These are phyloP conservation scores for Catostomus latipinnis DNA, from an alignment of 2,797 vertebrate genomes.

Conservation along the genomic window DNA sequence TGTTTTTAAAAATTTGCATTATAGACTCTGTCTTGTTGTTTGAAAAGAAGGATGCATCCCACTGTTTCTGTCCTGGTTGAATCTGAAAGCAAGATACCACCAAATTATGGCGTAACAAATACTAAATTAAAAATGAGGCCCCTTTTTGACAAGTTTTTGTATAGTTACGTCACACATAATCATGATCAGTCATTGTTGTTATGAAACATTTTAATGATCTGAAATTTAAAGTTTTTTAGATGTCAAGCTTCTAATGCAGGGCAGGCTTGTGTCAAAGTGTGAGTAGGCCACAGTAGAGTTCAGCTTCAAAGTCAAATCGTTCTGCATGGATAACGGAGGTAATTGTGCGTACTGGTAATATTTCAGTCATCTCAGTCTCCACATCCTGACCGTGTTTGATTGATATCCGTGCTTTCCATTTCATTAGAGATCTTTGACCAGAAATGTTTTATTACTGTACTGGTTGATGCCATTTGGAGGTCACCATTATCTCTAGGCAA, in stretches of 20 bases:
- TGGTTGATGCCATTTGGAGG: background rate
- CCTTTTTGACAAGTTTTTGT: too few relatives aligned
- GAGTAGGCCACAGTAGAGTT: background rate
- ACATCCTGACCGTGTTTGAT: slow-evolving; percentile 25
- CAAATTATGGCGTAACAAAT: too few relatives aligned
- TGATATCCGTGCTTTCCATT: background rate
- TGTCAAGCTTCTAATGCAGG: background rate
- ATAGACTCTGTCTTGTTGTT: too few relatives aligned
- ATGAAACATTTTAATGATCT: background rate
- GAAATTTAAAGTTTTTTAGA: background rate
- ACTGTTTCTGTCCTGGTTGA: too few relatives aligned
- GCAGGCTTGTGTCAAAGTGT: background rate
- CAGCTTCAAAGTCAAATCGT: background rate
- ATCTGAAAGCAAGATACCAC: too few relatives aligned
- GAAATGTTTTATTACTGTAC: slow-evolving; percentile 13
- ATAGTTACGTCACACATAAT: too few relatives aligned
- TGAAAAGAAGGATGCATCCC: too few relatives aligned
- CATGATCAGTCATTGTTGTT: too few relatives aligned
- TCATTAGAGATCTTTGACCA: slow-evolving; percentile 9
- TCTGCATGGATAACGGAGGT: background rate
- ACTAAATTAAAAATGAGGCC: too few relatives aligned
- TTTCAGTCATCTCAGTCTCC: slow-evolving; percentile 1
- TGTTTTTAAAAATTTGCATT: too few relatives aligned
- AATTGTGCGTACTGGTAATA: slow-evolving; percentile 1
- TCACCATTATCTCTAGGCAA: slow-evolving; percentile 36